Evolutionary conservation across 2,113 vertebrate species (phyloP).

Genomic region (Vireo altiloquus): DNA sequence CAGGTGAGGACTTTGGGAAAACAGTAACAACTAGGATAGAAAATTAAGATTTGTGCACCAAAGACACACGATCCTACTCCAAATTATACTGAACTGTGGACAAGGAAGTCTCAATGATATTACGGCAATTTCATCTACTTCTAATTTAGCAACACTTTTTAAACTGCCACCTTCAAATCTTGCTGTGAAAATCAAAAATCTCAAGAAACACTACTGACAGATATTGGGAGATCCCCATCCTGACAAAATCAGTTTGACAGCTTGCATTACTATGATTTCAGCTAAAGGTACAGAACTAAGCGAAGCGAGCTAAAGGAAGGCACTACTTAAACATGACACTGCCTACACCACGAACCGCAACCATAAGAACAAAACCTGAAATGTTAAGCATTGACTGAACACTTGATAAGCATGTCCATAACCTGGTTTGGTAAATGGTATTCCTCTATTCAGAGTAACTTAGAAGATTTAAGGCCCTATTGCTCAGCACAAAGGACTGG

Average conservation of each 20-base stretch:
- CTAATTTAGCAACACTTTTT: neutral
- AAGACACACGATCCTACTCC: neutral
- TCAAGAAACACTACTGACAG: neutral
- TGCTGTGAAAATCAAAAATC: neutral
- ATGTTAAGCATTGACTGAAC: neutral
- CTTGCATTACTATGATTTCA: neutral
- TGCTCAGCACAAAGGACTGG: neutral
- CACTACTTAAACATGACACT: neutral
- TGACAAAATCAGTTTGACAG: neutral
- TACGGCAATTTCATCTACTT: neutral
- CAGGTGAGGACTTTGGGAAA: neutral
- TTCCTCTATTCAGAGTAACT: neutral
- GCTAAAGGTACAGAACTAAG: neutral
- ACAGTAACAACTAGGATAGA: neutral
- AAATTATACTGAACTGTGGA: neutral
- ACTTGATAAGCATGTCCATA: neutral
- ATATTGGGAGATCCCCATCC: rapidly evolving
- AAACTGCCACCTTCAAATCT: neutral
- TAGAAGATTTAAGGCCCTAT: rapidly evolving
- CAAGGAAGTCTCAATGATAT: neutral
- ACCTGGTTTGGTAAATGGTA: rapidly evolving
- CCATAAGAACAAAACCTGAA: neutral
- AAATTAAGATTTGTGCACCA: neutral
- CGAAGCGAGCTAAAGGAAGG: neutral
- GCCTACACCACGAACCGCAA: neutral